Evolutionary conservation across 2,888 invertebrate genomes (phyloP).

Genomic region (Drosophila acutilabella): DNA sequence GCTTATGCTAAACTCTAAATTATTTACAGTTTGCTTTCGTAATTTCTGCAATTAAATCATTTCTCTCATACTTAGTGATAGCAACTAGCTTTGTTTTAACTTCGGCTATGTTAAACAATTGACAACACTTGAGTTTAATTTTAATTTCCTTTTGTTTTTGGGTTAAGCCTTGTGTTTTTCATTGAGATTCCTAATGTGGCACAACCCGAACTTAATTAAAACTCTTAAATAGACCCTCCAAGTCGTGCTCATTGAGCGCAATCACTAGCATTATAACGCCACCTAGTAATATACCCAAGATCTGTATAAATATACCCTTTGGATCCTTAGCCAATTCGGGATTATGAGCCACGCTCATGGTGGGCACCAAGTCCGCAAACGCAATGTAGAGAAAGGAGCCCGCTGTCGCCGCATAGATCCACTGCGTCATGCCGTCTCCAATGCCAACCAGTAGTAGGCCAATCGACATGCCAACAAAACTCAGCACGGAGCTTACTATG

Average conservation of each 20-base stretch:
- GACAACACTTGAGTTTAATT: background rate
- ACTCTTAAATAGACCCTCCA: conserved; percentile 64
- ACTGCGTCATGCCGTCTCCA: conserved; percentile 89
- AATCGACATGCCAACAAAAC: conserved; percentile 90
- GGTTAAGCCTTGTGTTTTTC: conserved; percentile 7
- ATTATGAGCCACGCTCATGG: conserved; percentile 87
- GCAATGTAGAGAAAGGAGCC: conserved; percentile 93
- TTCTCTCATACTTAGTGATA: background rate
- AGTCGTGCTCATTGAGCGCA: conserved; percentile 89
- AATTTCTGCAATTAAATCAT: conserved; percentile 4
- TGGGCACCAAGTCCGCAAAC: conserved; percentile 91
- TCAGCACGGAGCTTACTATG: conserved; percentile 90
- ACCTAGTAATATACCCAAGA: conserved; percentile 89
- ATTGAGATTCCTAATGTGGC: conserved; percentile 47
- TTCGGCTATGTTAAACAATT: conserved; percentile 3
- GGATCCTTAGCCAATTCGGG: conserved; percentile 86
- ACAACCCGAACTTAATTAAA: background rate
- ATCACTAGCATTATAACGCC: conserved; percentile 91
- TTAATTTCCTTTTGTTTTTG: conserved; percentile 1
- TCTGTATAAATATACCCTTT: conserved; percentile 87
- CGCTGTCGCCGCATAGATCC: conserved; percentile 92
- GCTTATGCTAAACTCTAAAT: conserved; percentile 1
- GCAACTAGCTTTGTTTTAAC: conserved; percentile 11
- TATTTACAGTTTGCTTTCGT: conserved; percentile 5
- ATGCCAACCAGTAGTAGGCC: conserved; percentile 89